Base-by-base conservation (phyloP, 2,797 vertebrate species). In the Poeciliopsis infans region DNA sequence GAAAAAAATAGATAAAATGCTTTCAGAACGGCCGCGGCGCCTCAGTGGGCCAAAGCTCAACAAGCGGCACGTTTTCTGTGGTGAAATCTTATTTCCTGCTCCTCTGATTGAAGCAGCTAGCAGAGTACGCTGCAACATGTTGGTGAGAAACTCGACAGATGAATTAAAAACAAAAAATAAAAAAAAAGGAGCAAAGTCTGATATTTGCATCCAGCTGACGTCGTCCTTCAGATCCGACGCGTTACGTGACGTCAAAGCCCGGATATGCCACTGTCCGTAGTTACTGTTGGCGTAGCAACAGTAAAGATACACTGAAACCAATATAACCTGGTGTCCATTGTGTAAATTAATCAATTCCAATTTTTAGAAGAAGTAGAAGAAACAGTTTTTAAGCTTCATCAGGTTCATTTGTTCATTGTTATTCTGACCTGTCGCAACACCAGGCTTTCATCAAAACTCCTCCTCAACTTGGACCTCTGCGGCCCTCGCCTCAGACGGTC, bases 401-500 rank as follows among this genome's bases (percentile, higher is more conserved):
- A 1, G 23, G 5, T 25, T 69, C 7, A 39, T 28, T 68, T 39
- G 18, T 66, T 39, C 20, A 43, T 5, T 28, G 45, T 70, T 43
- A 45, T 45, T 70, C 45, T n/a, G 25, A 25, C n/a, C 16, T 13
- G 5, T 12, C 2, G 18, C 55, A 23, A 33, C 4, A 39, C 25
- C 39, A 43, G 66, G 39, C n/a, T 6, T 70, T 45, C 20, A 20
- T 25, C 41, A 12, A 41, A 41, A 5, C 49, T 1, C 49, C 51
- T 53, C 23, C 7, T 25, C 10, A 53, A 53, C 1, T 53, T 25
- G 51, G 51, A 53, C 23, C 1, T 33, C 8, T 49, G 8, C 43
- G 41, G 6, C 3, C 31, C 33, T 71, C 51, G 72, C 25, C 66
- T 55, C 31, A 59, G 79, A 74, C 53, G 71, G 47, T 28, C 79